Percentiles rank a stretch among this genome's conserved stretches.
These are phyloP conservation scores for Salmo trutta DNA, from an alignment of 2,797 vertebrate species.

Conservation along the genomic window DNA sequence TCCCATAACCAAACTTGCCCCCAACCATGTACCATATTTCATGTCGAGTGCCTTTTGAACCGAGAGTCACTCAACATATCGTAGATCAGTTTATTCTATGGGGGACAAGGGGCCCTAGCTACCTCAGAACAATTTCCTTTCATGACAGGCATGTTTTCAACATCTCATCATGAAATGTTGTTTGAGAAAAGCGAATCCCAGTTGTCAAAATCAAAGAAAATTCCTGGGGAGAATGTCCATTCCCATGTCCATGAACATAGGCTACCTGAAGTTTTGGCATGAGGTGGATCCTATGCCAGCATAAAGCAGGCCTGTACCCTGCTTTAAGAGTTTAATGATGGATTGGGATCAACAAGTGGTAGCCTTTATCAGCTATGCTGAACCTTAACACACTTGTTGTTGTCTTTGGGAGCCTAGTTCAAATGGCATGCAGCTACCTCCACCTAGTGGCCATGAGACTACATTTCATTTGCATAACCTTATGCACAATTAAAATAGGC, in stretches of 20 bases:
- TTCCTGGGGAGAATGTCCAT: slow-evolving; percentile 5
- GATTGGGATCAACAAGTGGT: neutral
- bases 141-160: slow-evolving; percentile 26
- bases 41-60: neutral
- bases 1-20: slow-evolving; percentile 4
- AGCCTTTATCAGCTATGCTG: slow-evolving; percentile 8
- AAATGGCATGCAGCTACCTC: slow-evolving; percentile 21
- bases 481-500: neutral
- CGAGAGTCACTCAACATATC: too few relatives aligned
- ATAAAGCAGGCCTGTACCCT: neutral
- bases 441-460: slow-evolving; percentile 44
- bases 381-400: slow-evolving; percentile 2
- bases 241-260: slow-evolving; percentile 6
- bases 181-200: slow-evolving; percentile 29
- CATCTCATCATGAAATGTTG: slow-evolving; percentile 21
- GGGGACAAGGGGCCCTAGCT: slow-evolving; percentile 12
- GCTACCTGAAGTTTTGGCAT: neutral
- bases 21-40: neutral
- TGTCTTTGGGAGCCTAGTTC: too few relatives aligned
- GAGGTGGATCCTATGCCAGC: neutral
- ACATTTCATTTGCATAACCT: neutral
- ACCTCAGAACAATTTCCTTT: slow-evolving; percentile 37
- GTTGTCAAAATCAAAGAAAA: slow-evolving; percentile 21
- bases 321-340: neutral
- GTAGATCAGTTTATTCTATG: neutral